These are phyloP conservation scores for Hyperoplus immaculatus DNA, from an alignment of 2,797 vertebrate species.

Conservation along the genomic window DNA sequence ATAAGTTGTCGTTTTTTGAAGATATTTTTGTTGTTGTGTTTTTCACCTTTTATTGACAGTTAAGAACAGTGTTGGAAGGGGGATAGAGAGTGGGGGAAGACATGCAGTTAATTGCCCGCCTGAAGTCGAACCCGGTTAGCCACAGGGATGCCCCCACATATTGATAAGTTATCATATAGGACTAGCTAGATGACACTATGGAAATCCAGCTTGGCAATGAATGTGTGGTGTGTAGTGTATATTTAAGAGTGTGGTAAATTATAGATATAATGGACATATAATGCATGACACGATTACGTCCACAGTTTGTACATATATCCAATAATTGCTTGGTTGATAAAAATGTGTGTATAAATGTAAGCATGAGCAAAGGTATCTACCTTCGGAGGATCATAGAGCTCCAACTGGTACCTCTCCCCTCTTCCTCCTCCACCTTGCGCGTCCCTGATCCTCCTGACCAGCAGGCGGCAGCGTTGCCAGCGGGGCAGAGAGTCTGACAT, in stretches of 20 bases:
- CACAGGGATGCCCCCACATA: too few relatives aligned
- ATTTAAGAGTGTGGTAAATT: not conserved
- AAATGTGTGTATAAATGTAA: conserved; percentile 1
- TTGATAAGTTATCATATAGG: not conserved
- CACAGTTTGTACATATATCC: not conserved
- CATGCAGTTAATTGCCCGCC: too few relatives aligned
- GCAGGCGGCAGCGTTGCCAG: conserved; percentile 94
- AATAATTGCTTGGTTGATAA: not conserved
- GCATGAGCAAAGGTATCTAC: conserved; percentile 80
- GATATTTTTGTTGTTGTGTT: not conserved
- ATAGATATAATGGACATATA: not conserved
- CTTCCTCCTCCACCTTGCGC: conserved; percentile 57
- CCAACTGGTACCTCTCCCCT: conserved; percentile 86
- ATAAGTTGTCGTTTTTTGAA: too few relatives aligned
- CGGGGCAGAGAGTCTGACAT: conserved; percentile 90
- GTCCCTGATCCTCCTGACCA: conserved; percentile 87
- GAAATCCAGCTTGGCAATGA: not conserved
- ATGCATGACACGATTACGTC: not conserved
- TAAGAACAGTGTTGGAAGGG: too few relatives aligned
- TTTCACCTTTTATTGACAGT: too few relatives aligned
- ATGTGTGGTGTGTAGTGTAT: not conserved
- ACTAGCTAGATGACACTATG: not conserved
- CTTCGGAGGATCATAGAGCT: conserved; percentile 97
- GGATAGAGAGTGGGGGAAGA: too few relatives aligned
- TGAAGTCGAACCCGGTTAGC: not conserved